These are phyloP conservation scores for Drosophila helvetica DNA, from an alignment of 2,888 invertebrate genomes.

Conservation along the genomic window DNA sequence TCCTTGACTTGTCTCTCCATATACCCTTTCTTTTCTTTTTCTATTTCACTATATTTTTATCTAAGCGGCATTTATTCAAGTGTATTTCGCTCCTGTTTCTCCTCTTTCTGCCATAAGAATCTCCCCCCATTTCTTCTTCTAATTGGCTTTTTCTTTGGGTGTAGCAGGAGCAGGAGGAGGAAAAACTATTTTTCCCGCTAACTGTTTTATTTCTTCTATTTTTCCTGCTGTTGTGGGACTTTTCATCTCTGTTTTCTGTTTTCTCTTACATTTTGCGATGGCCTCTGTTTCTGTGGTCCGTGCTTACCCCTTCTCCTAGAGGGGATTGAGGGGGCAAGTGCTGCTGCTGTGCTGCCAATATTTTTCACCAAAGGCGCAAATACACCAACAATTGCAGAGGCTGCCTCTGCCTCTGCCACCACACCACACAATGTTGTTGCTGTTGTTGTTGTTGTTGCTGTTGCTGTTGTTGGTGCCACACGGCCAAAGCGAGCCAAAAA, in stretches of 20 bases:
- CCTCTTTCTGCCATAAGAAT: background rate
- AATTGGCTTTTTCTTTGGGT: background rate
- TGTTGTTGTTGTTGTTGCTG: conserved; percentile 51
- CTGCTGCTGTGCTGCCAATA: conserved; percentile 74
- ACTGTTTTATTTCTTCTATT: conserved; percentile 39
- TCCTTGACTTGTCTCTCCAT: background rate
- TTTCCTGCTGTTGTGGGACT: conserved; percentile 17
- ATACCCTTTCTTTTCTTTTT: background rate
- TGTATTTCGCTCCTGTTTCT: conserved; percentile 58
- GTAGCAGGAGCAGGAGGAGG: background rate
- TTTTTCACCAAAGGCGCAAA: conserved; percentile 79
- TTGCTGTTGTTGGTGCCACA: conserved; percentile 61
- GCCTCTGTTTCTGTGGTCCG: conserved; percentile 29
- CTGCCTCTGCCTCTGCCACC: conserved; percentile 57
- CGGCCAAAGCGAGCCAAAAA: conserved; percentile 81
- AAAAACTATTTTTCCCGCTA: conserved; percentile 21
- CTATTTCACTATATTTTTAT: conserved; percentile 30
- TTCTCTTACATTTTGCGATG: conserved; percentile 68
- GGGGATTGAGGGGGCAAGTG: conserved; percentile 10
- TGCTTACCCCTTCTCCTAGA: conserved; percentile 7
- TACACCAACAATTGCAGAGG: conserved; percentile 60
- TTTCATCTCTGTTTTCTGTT: conserved; percentile 6
- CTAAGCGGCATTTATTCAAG: conserved; percentile 43
- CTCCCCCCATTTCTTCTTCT: background rate
- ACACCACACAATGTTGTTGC: conserved; percentile 56